Base-by-base conservation (phyloP, 2,888 invertebrate species). In the Drosophila mimica region DNA sequence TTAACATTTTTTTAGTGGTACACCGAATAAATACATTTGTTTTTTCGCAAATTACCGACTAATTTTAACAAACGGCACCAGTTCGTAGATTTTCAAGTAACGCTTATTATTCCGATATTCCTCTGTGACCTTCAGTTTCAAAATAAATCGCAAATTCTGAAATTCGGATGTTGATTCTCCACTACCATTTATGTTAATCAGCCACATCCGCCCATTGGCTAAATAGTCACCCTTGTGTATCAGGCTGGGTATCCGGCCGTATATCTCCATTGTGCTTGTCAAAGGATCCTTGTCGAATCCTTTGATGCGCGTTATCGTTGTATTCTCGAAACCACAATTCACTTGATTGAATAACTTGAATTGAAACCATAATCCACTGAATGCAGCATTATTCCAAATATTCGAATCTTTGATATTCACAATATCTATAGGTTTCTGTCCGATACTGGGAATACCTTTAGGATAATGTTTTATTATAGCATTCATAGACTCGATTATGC, bases 211-310 rank as follows among this genome's bases (percentile, higher is more conserved):
- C 20, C 83, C 83, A 1, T n/a, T 60, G 13, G 73, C 51, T 8
- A 56, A 2, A 59, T 68, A 81, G 28, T 25, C 51, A 4, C 73
- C 62, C 52, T 74, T 73, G 49, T 76, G 76, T 38, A 61, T 60
- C 2, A 82, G 73, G 40, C 77, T 79, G 0, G 88, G 85, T 20
- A 85, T 65, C 17, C 40, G 30, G 6, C 76, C 81, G 34, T 81
- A 62, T 11, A 89, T 73, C 56, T 88, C 88, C 60, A 83, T 82
- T 33, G 56, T 62, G 30, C 53, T 70, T 11, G 70, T 56, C 13
- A 60, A 67, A 15, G 85, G 85, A 38, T 89, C 74, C 57, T 49
- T 70, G 6, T 52, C 66, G 56, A 88, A 89, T 7, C 88, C 88
- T 34, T 79, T 65, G 17, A 83, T 48, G 8, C 72, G 56, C 11